These are phyloP conservation scores for Celastrina argiolus DNA, from an alignment of 2,888 invertebrate genomes.

Conservation along the genomic window DNA sequence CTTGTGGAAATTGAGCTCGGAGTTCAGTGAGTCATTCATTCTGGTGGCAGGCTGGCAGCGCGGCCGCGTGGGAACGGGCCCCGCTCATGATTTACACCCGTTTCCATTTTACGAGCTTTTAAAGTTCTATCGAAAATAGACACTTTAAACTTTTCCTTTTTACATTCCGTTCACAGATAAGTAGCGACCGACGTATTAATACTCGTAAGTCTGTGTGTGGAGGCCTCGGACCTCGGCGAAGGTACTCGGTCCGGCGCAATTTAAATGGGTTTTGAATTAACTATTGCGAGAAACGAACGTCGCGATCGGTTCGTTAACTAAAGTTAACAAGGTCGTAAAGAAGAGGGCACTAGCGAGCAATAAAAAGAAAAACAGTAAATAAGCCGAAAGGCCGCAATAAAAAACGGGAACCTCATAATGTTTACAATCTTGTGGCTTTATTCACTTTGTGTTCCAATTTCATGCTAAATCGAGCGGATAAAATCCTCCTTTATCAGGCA, in stretches of 20 bases:
- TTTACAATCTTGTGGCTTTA: slow-evolving; percentile 78
- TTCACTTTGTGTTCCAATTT: slow-evolving; percentile 79
- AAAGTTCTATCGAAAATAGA: slow-evolving; percentile 46
- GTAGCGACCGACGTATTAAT: slow-evolving; percentile 35
- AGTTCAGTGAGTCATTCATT: slow-evolving; percentile 77
- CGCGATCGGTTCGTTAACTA: slow-evolving; percentile 70
- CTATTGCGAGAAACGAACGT: slow-evolving; percentile 52
- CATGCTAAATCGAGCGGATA: slow-evolving; percentile 77
- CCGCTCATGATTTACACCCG: slow-evolving; percentile 57
- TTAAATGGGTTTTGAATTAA: slow-evolving; percentile 69
- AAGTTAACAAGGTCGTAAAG: slow-evolving; percentile 76
- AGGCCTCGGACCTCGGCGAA: slow-evolving; percentile 36
- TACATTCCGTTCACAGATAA: slow-evolving; percentile 45
- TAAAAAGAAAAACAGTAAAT: slow-evolving; percentile 73
- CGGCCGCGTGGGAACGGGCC: slow-evolving; percentile 68
- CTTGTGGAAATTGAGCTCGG: slow-evolving; percentile 75
- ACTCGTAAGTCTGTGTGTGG: slow-evolving; percentile 29
- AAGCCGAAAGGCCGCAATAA: slow-evolving; percentile 68
- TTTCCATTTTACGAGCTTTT: slow-evolving; percentile 48
- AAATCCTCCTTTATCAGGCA: slow-evolving; percentile 74
- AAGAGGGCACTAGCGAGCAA: slow-evolving; percentile 61
- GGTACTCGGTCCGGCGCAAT: slow-evolving; percentile 51
- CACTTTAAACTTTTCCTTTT: slow-evolving; percentile 43
- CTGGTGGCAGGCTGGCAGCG: slow-evolving; percentile 54
- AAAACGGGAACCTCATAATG: slow-evolving; percentile 75